Evolutionary conservation across 2,113 vertebrate genomes (phyloP).

Genomic region (Azemiops feae): DNA sequence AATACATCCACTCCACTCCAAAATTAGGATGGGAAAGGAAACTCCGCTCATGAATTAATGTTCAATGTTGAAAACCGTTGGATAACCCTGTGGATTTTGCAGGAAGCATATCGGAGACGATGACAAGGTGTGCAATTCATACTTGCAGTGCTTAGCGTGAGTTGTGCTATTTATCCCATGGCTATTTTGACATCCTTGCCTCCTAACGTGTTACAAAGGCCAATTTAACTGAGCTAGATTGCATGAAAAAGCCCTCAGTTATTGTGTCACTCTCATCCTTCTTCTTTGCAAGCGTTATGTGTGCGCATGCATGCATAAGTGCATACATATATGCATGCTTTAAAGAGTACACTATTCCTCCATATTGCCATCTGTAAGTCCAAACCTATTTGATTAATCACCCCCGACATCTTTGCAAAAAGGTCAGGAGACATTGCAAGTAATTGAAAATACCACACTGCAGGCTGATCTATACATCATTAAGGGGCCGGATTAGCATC

Average conservation of each 20-base stretch:
- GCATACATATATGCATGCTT: background rate
- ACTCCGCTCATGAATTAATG: background rate
- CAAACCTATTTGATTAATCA: constrained; percentile 45
- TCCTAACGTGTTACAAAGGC: background rate
- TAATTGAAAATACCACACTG: constrained; percentile 42
- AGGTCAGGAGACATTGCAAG: constrained; percentile 50
- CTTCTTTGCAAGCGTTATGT: background rate
- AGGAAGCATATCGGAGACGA: background rate
- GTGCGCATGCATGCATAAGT: background rate
- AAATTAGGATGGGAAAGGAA: background rate
- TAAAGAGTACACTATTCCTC: background rate
- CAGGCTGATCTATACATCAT: constrained; percentile 46
- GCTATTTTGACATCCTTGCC: background rate
- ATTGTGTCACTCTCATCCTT: background rate
- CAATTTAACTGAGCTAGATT: background rate
- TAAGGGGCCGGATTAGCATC: constrained; percentile 7
- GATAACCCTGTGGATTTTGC: background rate
- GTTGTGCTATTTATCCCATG: background rate
- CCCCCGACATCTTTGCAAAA: constrained; percentile 19
- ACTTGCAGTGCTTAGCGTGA: background rate
- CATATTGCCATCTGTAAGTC: constrained; percentile 9
- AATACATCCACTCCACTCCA: background rate
- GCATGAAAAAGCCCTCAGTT: background rate
- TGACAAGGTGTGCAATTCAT: background rate
- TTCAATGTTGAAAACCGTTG: background rate